phyloP scores from a whole-genome alignment of 2,113 vertebrate genomes.

The Rutilus rutilus region DNA sequence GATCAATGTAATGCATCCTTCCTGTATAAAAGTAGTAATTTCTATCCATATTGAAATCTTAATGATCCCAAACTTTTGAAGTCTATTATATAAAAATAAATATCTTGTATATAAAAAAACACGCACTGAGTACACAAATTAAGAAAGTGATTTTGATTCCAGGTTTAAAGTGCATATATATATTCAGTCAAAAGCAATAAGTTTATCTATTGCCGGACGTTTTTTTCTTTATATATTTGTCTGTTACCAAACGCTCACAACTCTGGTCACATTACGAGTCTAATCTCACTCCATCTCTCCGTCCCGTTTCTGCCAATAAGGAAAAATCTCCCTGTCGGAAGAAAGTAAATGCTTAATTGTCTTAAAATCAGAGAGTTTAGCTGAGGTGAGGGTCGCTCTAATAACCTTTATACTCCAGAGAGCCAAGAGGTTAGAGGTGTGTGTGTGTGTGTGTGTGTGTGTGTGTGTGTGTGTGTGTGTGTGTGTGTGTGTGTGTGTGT shows the following conservation, averaged over 20 bases:
- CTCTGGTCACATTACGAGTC: not conserved
- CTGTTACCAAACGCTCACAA: not conserved
- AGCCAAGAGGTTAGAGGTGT: constrained; percentile 16
- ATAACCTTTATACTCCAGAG: constrained; percentile 16
- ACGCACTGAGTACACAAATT: too few relatives aligned
- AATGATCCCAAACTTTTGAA: too few relatives aligned
- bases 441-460: constrained; percentile 21
- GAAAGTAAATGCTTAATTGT: not conserved
- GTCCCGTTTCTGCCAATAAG: not conserved
- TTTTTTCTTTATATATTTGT: not conserved
- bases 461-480: constrained; percentile 35
- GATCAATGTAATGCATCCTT: too few relatives aligned
- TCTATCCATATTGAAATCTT: too few relatives aligned
- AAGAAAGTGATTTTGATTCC: not conserved
- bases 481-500: constrained; percentile 36
- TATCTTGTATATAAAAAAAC: too few relatives aligned
- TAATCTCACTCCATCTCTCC: not conserved
- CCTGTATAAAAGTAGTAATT: too few relatives aligned
- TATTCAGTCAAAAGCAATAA: not conserved
- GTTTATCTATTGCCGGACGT: not conserved
- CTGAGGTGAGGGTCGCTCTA: constrained; percentile 2
- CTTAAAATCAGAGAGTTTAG: constrained; percentile 21
- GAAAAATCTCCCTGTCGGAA: not conserved
- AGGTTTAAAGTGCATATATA: not conserved
- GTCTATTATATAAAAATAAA: too few relatives aligned